These are phyloP conservation scores for Picus viridis DNA, from an alignment of 2,797 vertebrate species.

Conservation along the genomic window DNA sequence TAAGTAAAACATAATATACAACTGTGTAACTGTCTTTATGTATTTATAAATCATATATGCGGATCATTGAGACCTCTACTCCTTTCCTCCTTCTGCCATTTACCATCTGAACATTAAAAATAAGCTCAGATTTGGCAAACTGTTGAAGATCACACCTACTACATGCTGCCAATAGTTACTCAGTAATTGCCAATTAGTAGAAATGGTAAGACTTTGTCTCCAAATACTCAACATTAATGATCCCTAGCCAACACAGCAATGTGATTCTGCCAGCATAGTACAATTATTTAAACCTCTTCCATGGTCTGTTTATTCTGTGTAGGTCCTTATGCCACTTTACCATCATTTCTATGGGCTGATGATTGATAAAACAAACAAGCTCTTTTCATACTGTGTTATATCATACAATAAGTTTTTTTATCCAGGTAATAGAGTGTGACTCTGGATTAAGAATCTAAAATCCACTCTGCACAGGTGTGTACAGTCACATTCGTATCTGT, in stretches of 20 bases:
- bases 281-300: background rate
- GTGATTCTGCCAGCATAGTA: background rate
- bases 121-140: background rate
- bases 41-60: background rate
- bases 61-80: background rate
- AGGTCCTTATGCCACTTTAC: background rate
- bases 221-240: background rate
- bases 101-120: background rate
- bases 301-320: background rate
- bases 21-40: background rate
- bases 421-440: background rate
- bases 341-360: background rate
- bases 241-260: background rate
- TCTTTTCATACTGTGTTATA: background rate
- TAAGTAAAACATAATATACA: background rate
- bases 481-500: background rate
- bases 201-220: background rate
- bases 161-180: background rate
- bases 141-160: background rate
- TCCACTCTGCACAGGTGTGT: background rate
- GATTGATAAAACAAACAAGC: background rate
- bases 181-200: background rate
- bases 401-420: background rate
- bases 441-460: background rate
- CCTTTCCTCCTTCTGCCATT: background rate